phyloP scores from a whole-genome alignment of 2,888 invertebrate genomes.

The Physocephala rufipes region DNA sequence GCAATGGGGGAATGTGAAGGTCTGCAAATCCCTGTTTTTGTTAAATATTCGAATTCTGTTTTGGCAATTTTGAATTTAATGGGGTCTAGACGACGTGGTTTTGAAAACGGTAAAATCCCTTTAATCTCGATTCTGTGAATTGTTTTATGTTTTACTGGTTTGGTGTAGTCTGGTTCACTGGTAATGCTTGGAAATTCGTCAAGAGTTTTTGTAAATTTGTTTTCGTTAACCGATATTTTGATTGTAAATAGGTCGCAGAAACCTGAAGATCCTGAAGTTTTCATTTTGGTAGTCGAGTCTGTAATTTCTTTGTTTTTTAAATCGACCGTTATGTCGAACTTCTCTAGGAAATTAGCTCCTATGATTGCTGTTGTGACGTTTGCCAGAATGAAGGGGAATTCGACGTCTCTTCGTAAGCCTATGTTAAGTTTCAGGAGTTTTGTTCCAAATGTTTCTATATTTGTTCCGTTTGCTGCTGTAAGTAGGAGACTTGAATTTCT shows the following conservation, averaged over 20 bases:
- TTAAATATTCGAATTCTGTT: constrained; percentile 25
- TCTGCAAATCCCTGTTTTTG: constrained; percentile 5
- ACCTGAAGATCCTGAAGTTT: background rate
- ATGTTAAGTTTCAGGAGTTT: background rate
- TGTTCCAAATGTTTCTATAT: background rate
- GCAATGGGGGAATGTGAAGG: constrained; percentile 10
- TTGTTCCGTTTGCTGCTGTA: background rate
- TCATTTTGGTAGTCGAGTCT: background rate
- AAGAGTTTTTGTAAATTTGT: constrained; percentile 16
- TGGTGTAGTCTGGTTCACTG: constrained; percentile 12
- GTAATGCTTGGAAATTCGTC: constrained; percentile 4
- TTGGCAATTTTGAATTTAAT: background rate
- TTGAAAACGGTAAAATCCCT: constrained; percentile 26
- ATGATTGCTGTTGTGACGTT: background rate
- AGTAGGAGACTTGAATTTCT: background rate
- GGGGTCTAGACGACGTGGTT: constrained; percentile 4
- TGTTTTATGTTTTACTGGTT: constrained; percentile 24
- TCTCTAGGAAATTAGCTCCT: background rate
- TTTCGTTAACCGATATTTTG: background rate
- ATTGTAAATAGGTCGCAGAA: background rate
- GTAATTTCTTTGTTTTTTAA: background rate
- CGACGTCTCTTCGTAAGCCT: background rate
- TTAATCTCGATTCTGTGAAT: constrained; percentile 25
- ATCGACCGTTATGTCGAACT: background rate
- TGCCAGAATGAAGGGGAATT: background rate